These are phyloP conservation scores for Nyctalus aviator DNA, from an alignment of 2,797 vertebrate genomes.

Conservation along the genomic window DNA sequence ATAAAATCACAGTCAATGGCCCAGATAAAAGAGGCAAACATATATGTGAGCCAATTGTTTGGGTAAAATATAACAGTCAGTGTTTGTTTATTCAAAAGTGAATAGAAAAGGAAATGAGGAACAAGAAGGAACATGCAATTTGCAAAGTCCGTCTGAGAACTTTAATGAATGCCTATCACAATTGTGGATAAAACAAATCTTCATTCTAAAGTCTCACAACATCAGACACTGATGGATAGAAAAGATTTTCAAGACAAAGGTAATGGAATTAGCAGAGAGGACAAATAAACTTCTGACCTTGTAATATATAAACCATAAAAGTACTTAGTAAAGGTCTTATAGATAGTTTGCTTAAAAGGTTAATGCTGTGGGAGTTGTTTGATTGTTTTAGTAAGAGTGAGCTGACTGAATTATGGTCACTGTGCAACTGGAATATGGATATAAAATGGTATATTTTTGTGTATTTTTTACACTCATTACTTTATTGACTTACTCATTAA, in stretches of 20 bases:
- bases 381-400: slow-evolving; percentile 13
- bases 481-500: slow-evolving; percentile 15
- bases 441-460: background rate
- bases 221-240: background rate
- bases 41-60: slow-evolving; percentile 15
- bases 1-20: slow-evolving; percentile 9
- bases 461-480: slow-evolving; percentile 17
- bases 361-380: background rate
- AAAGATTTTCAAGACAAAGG: slow-evolving; percentile 37
- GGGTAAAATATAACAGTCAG: slow-evolving; percentile 17
- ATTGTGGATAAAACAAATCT: slow-evolving; percentile 13
- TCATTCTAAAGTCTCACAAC: slow-evolving; percentile 28
- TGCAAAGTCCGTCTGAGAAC: background rate
- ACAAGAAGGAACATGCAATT: background rate
- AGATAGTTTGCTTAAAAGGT: background rate
- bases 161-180: slow-evolving; percentile 44
- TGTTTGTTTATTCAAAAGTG: slow-evolving; percentile 19
- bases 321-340: background rate
- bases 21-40: background rate
- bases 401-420: background rate
- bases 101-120: slow-evolving; percentile 26
- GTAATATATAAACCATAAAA: background rate
- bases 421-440: background rate
- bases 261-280: slow-evolving; percentile 6
- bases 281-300: slow-evolving; percentile 34